Evolutionary conservation across 2,113 vertebrate species (phyloP).

Genomic region (Lepidothrix coronata): DNA sequence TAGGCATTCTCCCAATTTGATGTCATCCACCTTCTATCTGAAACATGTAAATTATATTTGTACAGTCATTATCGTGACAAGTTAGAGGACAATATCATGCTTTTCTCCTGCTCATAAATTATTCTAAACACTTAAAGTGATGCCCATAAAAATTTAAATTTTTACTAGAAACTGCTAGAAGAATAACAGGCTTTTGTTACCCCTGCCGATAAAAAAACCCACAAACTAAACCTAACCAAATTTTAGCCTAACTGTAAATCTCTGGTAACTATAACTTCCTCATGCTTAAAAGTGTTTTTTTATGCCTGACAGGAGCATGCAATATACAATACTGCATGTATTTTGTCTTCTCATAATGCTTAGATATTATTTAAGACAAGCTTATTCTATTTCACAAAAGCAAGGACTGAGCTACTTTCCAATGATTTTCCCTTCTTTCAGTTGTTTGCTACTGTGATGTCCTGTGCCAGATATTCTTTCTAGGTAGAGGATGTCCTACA

Average conservation of each 20-base stretch:
- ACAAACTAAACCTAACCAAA: background rate
- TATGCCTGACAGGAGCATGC: background rate
- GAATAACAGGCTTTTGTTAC: background rate
- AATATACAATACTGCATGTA: background rate
- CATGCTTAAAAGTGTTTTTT: rapidly evolving
- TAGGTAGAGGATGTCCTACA: background rate
- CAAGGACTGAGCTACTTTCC: background rate
- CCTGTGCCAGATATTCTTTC: background rate
- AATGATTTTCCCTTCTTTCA: background rate
- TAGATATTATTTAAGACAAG: background rate
- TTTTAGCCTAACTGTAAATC: background rate
- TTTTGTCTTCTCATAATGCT: background rate
- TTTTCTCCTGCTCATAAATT: background rate
- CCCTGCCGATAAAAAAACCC: background rate
- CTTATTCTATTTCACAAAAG: background rate
- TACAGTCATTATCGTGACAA: background rate
- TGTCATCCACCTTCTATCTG: background rate
- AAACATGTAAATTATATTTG: background rate
- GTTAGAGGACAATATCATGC: background rate
- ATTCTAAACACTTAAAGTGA: background rate
- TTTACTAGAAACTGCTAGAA: background rate
- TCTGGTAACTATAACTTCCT: background rate
- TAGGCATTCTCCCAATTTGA: background rate
- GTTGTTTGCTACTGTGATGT: background rate
- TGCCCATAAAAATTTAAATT: background rate